These are phyloP conservation scores for Serinus canaria DNA, from an alignment of 2,113 vertebrate genomes.

Conservation along the genomic window DNA sequence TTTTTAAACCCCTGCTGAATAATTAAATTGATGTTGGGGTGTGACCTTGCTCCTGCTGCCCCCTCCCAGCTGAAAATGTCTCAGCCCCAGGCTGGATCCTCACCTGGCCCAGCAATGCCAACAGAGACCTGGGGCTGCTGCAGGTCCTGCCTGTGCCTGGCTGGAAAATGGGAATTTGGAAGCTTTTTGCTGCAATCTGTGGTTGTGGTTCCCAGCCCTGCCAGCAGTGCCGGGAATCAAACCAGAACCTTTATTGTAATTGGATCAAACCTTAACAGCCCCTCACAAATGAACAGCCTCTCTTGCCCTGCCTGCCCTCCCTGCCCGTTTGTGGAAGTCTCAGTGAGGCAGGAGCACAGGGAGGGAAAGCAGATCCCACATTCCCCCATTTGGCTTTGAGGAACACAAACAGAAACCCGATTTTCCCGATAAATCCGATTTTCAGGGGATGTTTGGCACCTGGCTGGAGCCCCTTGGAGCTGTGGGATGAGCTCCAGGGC, in stretches of 20 bases:
- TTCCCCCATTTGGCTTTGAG: slow-evolving; percentile 13
- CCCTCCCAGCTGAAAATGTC: not conserved
- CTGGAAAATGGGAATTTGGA: slow-evolving; percentile 70
- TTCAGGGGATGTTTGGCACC: not conserved
- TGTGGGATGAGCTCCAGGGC: not conserved
- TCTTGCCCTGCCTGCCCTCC: slow-evolving; percentile 65
- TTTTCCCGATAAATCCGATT: not conserved
- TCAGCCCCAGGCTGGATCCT: not conserved
- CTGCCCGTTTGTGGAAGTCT: slow-evolving; percentile 25
- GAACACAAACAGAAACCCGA: not conserved
- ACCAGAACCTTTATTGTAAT: slow-evolving; percentile 73
- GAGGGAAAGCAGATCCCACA: not conserved
- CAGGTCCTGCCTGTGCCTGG: slow-evolving; percentile 25
- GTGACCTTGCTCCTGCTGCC: not conserved
- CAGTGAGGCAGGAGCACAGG: not conserved
- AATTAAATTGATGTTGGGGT: not conserved
- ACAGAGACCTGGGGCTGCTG: not conserved
- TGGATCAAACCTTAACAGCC: slow-evolving; percentile 73
- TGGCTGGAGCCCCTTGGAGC: not conserved
- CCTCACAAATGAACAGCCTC: slow-evolving; percentile 69
- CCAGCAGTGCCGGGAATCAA: slow-evolving; percentile 71
- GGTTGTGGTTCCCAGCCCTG: slow-evolving; percentile 69
- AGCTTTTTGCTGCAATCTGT: slow-evolving; percentile 72
- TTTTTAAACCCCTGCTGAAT: not conserved
- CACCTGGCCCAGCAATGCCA: not conserved